These are phyloP conservation scores for Microchrysa polita DNA, from an alignment of 2,888 invertebrate species.

Conservation along the genomic window DNA sequence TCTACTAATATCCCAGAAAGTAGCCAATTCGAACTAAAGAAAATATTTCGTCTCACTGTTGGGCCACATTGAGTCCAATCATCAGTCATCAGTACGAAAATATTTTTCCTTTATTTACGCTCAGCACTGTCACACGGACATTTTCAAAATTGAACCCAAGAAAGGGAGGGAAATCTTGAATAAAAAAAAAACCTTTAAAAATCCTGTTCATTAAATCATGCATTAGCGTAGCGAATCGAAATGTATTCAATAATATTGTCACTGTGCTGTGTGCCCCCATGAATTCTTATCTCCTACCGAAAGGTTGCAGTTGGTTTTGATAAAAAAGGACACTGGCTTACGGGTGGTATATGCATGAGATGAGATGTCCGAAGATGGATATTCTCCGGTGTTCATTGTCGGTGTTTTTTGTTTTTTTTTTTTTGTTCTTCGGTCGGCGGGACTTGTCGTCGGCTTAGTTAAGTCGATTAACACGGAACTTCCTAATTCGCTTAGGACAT, in stretches of 20 bases:
- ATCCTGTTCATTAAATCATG: slow-evolving; percentile 33
- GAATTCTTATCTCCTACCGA: slow-evolving; percentile 38
- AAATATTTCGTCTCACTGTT: slow-evolving; percentile 64
- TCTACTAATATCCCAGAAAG: slow-evolving; percentile 64
- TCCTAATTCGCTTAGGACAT: slow-evolving; percentile 37
- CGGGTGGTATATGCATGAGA: slow-evolving; percentile 29
- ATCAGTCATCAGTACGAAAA: slow-evolving; percentile 65
- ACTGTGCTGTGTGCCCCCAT: not conserved
- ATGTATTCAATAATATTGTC: slow-evolving; percentile 35
- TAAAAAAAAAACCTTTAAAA: not conserved
- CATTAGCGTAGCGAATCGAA: slow-evolving; percentile 47
- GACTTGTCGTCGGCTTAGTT: slow-evolving; percentile 18
- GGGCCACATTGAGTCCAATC: slow-evolving; percentile 64
- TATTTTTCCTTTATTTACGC: slow-evolving; percentile 55
- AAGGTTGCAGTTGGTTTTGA: slow-evolving; percentile 19
- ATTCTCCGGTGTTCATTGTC: not conserved
- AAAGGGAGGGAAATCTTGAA: slow-evolving; percentile 12
- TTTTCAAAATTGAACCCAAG: too few species aligned
- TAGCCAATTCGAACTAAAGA: slow-evolving; percentile 14
- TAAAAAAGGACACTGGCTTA: slow-evolving; percentile 27
- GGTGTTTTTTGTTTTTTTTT: not conserved
- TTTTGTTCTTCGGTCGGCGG: slow-evolving; percentile 7
- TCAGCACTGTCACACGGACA: slow-evolving; percentile 36
- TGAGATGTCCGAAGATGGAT: not conserved
- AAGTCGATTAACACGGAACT: slow-evolving; percentile 26